Evolutionary conservation across 2,888 invertebrate genomes (phyloP).

Genomic region (Graphium colonna): DNA sequence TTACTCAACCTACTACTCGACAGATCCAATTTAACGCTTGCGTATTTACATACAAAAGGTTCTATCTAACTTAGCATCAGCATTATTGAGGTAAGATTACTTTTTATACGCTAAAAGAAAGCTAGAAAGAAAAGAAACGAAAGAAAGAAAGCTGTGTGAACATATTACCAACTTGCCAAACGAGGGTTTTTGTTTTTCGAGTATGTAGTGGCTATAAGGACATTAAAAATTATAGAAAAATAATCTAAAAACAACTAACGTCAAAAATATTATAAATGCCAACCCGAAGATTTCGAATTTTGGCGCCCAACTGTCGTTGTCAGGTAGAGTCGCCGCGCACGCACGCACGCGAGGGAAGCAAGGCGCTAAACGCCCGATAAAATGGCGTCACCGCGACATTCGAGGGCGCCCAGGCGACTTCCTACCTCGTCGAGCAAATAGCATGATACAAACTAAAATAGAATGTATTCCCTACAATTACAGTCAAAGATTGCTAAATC

Average conservation of each 20-base stretch:
- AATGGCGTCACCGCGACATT: conserved; percentile 18
- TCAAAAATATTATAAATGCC: too few relatives aligned
- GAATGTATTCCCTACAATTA: background rate
- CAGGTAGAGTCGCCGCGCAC: conserved; percentile 4
- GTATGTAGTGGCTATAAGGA: too few relatives aligned
- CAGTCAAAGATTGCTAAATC: background rate
- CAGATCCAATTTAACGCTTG: background rate
- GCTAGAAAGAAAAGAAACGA: too few relatives aligned
- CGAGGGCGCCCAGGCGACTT: conserved; percentile 11
- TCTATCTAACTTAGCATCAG: too few relatives aligned
- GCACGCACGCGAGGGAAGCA: conserved; percentile 10
- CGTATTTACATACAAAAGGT: background rate
- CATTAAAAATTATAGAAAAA: too few relatives aligned
- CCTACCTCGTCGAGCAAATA: conserved; percentile 8
- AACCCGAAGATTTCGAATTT: conserved; percentile 2
- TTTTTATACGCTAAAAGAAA: too few relatives aligned
- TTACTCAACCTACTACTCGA: background rate
- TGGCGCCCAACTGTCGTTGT: conserved; percentile 5
- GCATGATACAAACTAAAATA: background rate
- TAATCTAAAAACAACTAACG: too few relatives aligned
- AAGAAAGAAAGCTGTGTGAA: too few relatives aligned
- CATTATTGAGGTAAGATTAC: too few relatives aligned
- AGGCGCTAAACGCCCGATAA: conserved; percentile 10
- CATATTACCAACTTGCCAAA: too few relatives aligned
- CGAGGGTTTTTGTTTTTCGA: too few relatives aligned